These are phyloP conservation scores for Gila orcuttii DNA, from an alignment of 2,113 vertebrate genomes.

Conservation along the genomic window DNA sequence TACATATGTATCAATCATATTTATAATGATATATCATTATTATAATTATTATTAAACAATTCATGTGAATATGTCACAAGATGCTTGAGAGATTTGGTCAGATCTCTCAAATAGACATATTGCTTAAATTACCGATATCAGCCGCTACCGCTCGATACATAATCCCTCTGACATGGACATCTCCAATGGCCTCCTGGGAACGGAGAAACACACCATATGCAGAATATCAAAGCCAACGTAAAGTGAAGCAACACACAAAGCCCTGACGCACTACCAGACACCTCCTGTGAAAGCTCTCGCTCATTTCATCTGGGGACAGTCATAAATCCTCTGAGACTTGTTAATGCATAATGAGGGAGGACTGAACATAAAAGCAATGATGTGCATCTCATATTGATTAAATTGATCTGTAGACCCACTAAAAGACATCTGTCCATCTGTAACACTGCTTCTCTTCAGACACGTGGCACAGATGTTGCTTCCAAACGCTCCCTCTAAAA, in stretches of 20 bases:
- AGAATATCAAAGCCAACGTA: slow-evolving; percentile 40
- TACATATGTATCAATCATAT: no score
- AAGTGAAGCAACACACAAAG: slow-evolving; percentile 22
- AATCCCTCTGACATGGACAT: slow-evolving; percentile 95
- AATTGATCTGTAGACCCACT: background rate
- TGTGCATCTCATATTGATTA: background rate
- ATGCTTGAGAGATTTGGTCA: background rate
- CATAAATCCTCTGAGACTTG: slow-evolving; percentile 6
- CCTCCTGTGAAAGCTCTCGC: slow-evolving; percentile 34
- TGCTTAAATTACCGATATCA: slow-evolving; percentile 84
- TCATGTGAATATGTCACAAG: background rate
- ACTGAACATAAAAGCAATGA: background rate
- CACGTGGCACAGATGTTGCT: slow-evolving; percentile 61
- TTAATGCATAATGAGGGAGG: background rate
- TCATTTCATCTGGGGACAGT: slow-evolving; percentile 19
- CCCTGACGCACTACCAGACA: background rate
- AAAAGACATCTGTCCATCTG: background rate
- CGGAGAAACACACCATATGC: slow-evolving; percentile 55
- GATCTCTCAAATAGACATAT: background rate
- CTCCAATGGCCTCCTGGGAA: slow-evolving; percentile 90
- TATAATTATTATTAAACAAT: background rate
- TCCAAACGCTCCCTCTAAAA: slow-evolving; percentile 62
- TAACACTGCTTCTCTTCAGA: slow-evolving; percentile 16
- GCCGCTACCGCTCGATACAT: slow-evolving; percentile 96
- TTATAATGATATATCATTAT: no score